These are phyloP conservation scores for Zaprionus bogoriensis DNA, from an alignment of 2,888 invertebrate species.

Conservation along the genomic window DNA sequence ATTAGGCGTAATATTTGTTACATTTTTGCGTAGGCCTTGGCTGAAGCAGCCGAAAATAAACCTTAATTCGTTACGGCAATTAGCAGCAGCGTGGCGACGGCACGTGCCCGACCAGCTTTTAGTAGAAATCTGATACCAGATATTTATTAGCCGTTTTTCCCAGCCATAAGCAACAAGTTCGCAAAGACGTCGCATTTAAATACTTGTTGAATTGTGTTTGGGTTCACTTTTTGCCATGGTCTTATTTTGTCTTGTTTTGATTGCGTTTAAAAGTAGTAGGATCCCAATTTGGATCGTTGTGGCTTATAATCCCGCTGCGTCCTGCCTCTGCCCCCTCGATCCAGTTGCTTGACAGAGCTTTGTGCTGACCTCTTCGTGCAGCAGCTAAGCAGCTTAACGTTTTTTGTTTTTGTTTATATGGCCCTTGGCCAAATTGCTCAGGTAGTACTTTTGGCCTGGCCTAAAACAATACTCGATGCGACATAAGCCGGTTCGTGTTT, in stretches of 20 bases:
- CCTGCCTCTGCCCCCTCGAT: neutral
- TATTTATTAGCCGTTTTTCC: neutral
- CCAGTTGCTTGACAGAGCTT: constrained; percentile 17
- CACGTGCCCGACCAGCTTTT: neutral
- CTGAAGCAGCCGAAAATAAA: neutral
- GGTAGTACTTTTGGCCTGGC: constrained; percentile 1
- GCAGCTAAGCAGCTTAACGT: constrained; percentile 37
- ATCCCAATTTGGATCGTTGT: constrained; percentile 1
- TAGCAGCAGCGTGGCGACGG: constrained; percentile 13
- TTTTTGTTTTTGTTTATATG: constrained; percentile 21
- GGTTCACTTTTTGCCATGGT: neutral
- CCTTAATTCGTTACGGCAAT: constrained; percentile 22
- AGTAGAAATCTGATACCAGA: neutral
- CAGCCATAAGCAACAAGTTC: neutral
- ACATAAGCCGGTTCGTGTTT: constrained; percentile 5
- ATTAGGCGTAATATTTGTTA: neutral
- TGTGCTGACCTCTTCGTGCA: constrained; percentile 27
- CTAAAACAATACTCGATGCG: constrained; percentile 2
- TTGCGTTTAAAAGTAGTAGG: neutral
- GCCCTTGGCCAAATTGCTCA: constrained; percentile 14
- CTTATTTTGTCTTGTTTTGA: neutral
- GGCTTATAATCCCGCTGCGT: constrained; percentile 1
- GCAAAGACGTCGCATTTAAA: neutral
- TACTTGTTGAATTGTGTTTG: neutral
- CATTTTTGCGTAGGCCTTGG: too few relatives aligned